Conservation (phyloP, 2,797 vertebrate genomes). For the Lagodon rhomboides region DNA sequence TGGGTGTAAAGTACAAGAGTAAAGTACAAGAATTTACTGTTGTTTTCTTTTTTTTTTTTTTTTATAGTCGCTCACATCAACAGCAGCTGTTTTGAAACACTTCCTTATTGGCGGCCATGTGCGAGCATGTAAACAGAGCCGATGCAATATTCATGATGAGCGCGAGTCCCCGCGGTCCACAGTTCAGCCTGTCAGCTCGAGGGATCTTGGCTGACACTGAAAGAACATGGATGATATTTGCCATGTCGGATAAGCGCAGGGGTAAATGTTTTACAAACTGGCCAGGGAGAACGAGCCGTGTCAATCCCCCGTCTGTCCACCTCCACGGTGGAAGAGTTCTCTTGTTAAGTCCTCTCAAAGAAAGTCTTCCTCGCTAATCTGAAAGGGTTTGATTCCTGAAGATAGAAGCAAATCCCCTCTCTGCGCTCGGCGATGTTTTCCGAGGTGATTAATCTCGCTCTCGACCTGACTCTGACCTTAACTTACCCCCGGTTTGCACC, state of each 20-base stretch:
- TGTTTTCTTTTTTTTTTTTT: constrained; percentile 23
- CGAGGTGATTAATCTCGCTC: constrained; percentile 28
- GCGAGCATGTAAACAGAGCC: constrained; percentile 66
- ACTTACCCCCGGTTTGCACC: neutral
- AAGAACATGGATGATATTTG: constrained; percentile 77
- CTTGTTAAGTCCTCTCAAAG: neutral
- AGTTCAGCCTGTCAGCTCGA: constrained; percentile 73
- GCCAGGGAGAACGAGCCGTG: constrained; percentile 59
- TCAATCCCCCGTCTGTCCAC: constrained; percentile 54
- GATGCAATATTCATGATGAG: constrained; percentile 79
- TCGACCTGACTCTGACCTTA: constrained; percentile 12
- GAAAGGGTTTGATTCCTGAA: constrained; percentile 1
- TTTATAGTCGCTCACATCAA: constrained; percentile 28
- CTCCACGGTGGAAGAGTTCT: neutral
- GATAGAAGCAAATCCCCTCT: constrained; percentile 2
- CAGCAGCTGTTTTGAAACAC: constrained; percentile 11
- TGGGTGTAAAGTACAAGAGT: neutral
- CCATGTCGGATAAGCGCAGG: constrained; percentile 75
- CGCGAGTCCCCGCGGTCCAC: constrained; percentile 69
- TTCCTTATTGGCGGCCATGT: constrained; percentile 43
- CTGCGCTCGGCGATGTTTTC: constrained; percentile 6
- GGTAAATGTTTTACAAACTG: constrained; percentile 82
- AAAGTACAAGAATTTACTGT: constrained; percentile 3
- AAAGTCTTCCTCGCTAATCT: neutral
- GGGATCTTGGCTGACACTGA: constrained; percentile 76